Percentiles rank a stretch among this genome's conserved stretches.
These are phyloP conservation scores for Zalophus californianus DNA, from an alignment of 2,797 vertebrate species.

Conservation along the genomic window DNA sequence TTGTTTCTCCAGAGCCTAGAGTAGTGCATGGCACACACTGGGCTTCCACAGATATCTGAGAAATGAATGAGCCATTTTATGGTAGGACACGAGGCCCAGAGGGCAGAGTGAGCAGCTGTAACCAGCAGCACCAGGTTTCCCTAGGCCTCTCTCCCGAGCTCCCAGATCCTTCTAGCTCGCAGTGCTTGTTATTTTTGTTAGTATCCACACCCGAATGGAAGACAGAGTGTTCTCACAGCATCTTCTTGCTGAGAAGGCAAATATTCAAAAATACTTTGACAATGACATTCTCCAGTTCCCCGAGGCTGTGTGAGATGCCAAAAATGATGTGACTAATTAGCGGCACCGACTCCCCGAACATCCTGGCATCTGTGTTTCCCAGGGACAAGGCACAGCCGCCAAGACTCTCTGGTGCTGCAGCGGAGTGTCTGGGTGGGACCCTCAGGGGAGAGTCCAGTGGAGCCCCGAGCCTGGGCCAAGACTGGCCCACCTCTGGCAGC, in stretches of 20 bases:
- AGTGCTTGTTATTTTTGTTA: not conserved
- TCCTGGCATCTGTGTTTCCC: not conserved
- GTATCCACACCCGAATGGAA: not conserved
- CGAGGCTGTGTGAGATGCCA: constrained; percentile 36
- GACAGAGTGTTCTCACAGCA: constrained; percentile 29
- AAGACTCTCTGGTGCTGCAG: rapidly evolving
- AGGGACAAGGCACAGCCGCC: not conserved
- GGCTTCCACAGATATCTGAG: not conserved
- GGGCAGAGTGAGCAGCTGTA: not conserved
- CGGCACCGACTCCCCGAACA: not conserved
- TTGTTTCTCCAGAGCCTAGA: not conserved
- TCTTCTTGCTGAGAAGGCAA: constrained; percentile 73
- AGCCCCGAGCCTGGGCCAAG: not conserved
- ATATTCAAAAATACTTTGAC: constrained; percentile 69
- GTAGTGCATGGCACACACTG: rapidly evolving
- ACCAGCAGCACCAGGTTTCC: rapidly evolving
- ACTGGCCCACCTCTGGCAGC: not conserved
- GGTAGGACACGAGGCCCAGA: not conserved
- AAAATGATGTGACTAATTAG: constrained; percentile 61
- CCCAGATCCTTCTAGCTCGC: not conserved
- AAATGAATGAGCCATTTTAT: not conserved
- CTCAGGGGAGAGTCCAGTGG: not conserved
- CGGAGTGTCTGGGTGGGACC: rapidly evolving
- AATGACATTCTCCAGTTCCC: constrained; percentile 61
- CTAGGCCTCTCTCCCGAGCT: not conserved